These are phyloP conservation scores for Malacosoma neustria DNA, from an alignment of 2,888 invertebrate genomes.

Conservation along the genomic window DNA sequence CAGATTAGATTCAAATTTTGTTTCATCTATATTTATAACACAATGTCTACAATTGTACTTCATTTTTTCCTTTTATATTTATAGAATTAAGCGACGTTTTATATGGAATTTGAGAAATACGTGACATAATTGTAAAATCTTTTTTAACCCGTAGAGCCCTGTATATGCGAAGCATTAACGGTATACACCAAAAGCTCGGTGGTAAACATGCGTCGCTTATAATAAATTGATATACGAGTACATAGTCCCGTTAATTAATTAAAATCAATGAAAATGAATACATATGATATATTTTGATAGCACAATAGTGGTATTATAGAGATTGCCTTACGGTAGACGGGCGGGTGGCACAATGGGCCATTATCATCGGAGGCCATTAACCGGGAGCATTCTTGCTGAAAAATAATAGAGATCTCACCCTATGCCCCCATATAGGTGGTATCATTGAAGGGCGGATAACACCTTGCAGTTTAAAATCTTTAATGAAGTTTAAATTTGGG, in stretches of 20 bases:
- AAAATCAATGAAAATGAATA: constrained; percentile 31
- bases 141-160: no score
- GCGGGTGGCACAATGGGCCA: constrained; percentile 30
- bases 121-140: no score
- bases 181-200: no score
- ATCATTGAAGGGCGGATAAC: constrained; percentile 28
- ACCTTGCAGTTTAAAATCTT: constrained; percentile 4
- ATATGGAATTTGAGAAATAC: no score
- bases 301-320: constrained; percentile 49
- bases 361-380: constrained; percentile 62
- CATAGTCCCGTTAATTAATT: no score
- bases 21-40: no score
- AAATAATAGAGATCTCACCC: constrained; percentile 49
- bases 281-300: constrained; percentile 13
- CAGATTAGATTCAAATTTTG: neutral
- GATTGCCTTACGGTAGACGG: constrained; percentile 39
- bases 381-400: constrained; percentile 61
- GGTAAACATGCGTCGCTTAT: no score
- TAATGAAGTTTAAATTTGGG: neutral
- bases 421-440: constrained; percentile 26
- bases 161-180: no score
- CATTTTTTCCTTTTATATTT: no score
- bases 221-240: no score
- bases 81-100: no score
- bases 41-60: no score